phyloP scores from a whole-genome alignment of 2,797 vertebrate genomes.

The Glossophaga mutica region DNA sequence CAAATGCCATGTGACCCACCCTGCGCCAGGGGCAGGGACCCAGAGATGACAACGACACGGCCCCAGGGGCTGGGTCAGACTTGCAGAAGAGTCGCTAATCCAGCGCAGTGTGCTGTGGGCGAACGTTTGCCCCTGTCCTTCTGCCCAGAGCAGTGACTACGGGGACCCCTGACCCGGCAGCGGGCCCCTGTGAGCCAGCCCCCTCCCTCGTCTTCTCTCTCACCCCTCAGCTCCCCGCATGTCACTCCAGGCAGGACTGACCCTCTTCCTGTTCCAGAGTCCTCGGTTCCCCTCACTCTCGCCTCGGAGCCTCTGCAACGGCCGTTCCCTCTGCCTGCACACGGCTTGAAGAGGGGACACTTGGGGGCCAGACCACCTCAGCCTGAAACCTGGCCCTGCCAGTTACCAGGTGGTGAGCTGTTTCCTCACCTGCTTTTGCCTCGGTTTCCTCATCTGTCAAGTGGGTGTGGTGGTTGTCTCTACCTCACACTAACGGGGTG shows the following conservation, averaged over 20 bases:
- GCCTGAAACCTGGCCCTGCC: neutral
- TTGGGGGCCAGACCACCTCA: no score
- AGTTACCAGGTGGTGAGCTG: neutral
- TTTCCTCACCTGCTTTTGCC: neutral
- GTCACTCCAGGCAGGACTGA: neutral
- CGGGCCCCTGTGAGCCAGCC: neutral
- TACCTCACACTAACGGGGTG: neutral
- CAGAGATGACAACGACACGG: neutral
- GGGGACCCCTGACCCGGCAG: neutral
- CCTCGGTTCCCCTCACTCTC: neutral
- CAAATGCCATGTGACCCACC: neutral
- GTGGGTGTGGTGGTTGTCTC: neutral
- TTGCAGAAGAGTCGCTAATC: neutral
- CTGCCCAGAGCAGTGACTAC: neutral
- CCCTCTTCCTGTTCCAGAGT: neutral
- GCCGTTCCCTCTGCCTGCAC: neutral
- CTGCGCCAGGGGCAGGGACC: neutral
- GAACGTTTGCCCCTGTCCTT: neutral
- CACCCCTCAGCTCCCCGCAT: neutral
- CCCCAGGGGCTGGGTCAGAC: neutral
- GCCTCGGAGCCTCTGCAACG: neutral
- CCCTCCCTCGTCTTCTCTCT: neutral
- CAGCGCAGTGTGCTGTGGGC: neutral
- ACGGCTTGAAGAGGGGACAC: no score
- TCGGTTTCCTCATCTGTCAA: neutral